These are phyloP conservation scores for Montipora cactus DNA, from an alignment of 64 coral and sea anemone species.

Conservation along the genomic window DNA sequence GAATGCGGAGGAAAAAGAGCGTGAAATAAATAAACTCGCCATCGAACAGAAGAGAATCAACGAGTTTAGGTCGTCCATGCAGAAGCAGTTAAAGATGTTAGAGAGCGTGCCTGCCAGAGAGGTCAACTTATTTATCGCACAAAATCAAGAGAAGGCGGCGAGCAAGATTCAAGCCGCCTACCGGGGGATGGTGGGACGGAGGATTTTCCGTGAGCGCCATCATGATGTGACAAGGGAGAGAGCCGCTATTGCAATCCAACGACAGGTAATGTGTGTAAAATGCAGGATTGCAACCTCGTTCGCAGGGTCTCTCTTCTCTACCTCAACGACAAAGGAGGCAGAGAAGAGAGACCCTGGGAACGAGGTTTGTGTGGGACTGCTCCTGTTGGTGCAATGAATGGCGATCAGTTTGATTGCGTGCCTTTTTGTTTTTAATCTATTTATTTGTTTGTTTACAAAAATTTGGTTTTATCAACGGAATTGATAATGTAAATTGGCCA, in stretches of 20 bases:
- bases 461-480: too few species aligned
- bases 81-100: conserved; percentile 88
- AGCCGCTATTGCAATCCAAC: conserved; percentile 84
- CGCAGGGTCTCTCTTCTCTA: too few species aligned
- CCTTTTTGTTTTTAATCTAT: too few species aligned
- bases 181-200: conserved; percentile 72
- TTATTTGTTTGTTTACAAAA: too few species aligned
- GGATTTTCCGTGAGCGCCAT: conserved; percentile 16
- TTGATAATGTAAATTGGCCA: too few species aligned
- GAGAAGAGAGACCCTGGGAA: too few species aligned
- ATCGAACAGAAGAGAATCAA: conserved; percentile 76
- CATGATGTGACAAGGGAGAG: conserved; percentile 7
- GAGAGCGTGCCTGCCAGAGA: conserved; percentile 87
- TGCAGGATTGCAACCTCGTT: too few species aligned
- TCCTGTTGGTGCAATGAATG: too few species aligned
- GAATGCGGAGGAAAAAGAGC: conserved; percentile 43
- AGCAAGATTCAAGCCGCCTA: conserved; percentile 84
- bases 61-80: conserved; percentile 82
- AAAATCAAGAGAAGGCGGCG: conserved; percentile 76
- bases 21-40: conserved; percentile 35
- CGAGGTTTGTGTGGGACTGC: too few species aligned
- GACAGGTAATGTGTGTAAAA: conserved; percentile 54
- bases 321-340: too few species aligned
- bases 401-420: too few species aligned
- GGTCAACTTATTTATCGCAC: conserved; percentile 80